Percentiles rank a stretch among this genome's conserved stretches.
Evolutionary conservation across 2,113 vertebrate species (phyloP).

Genomic region (Chloropsis cyanopogon): DNA sequence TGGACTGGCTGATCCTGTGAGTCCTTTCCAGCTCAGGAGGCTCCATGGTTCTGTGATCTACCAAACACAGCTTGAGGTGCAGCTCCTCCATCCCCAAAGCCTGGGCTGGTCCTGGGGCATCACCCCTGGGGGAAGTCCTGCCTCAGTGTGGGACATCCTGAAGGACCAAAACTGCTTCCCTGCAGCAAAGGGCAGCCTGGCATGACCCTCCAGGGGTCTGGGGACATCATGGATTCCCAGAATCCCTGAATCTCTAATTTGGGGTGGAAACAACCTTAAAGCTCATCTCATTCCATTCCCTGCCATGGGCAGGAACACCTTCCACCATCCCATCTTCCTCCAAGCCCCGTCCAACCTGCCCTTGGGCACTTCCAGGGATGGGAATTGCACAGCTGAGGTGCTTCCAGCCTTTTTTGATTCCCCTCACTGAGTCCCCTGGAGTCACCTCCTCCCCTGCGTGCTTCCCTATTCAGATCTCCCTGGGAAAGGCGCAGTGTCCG

Average conservation of each 20-base stretch:
- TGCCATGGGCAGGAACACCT: neutral
- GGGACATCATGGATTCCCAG: neutral
- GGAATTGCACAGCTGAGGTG: neutral
- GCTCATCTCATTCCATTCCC: rapidly evolving
- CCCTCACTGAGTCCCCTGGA: neutral
- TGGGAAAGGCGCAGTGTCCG: neutral
- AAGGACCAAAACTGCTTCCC: neutral
- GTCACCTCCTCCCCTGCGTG: neutral
- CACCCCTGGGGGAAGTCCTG: neutral
- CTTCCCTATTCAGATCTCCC: neutral
- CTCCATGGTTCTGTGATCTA: neutral
- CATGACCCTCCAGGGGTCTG: neutral
- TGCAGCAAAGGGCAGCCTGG: neutral
- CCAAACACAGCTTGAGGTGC: neutral
- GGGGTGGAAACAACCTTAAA: neutral
- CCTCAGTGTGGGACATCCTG: neutral
- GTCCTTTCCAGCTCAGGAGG: neutral
- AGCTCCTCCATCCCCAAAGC: neutral
- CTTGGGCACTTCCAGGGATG: neutral
- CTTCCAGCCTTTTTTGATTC: neutral
- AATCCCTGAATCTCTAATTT: neutral
- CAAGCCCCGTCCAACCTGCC: neutral
- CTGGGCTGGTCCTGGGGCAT: neutral
- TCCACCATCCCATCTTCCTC: neutral
- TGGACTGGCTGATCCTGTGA: neutral